phyloP scores from a whole-genome alignment of 30 jellyfish, hydroid and myxozoan species.

The Aurelia coerulea region DNA sequence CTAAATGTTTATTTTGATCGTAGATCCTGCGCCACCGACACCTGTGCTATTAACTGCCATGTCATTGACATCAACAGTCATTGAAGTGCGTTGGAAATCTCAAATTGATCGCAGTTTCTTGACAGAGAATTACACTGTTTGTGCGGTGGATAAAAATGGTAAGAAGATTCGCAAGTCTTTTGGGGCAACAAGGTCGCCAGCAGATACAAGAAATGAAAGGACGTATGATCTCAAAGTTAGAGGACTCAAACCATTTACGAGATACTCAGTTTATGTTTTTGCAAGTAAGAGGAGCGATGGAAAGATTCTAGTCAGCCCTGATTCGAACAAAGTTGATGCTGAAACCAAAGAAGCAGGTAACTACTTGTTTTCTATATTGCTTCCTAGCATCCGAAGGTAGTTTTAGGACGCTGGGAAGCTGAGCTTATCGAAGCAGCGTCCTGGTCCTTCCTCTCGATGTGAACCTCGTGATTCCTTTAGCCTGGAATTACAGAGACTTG shows the following conservation, averaged over 20 bases:
- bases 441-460: no score
- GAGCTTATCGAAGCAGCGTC: no score
- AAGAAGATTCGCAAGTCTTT: neutral
- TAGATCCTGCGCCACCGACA: slow-evolving; percentile 56
- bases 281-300: slow-evolving; percentile 21
- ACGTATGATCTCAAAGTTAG: neutral
- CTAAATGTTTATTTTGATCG: neutral
- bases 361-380: neutral
- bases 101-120: slow-evolving; percentile 1
- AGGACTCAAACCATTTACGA: slow-evolving; percentile 33
- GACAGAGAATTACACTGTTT: slow-evolving; percentile 3
- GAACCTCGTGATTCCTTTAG: no score
- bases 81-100: slow-evolving; percentile 18
- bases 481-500: no score
- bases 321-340: slow-evolving; percentile 9
- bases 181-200: neutral
- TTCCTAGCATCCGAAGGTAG: no score
- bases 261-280: slow-evolving; percentile 15
- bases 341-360: slow-evolving; percentile 67
- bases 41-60: slow-evolving; percentile 25
- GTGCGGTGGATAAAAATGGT: neutral
- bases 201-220: slow-evolving; percentile 20
- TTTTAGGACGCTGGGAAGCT: no score
- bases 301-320: neutral
- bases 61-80: slow-evolving; percentile 2